Evolutionary conservation across 2,113 vertebrate genomes (phyloP).

Genomic region (Megaceryle torquata): DNA sequence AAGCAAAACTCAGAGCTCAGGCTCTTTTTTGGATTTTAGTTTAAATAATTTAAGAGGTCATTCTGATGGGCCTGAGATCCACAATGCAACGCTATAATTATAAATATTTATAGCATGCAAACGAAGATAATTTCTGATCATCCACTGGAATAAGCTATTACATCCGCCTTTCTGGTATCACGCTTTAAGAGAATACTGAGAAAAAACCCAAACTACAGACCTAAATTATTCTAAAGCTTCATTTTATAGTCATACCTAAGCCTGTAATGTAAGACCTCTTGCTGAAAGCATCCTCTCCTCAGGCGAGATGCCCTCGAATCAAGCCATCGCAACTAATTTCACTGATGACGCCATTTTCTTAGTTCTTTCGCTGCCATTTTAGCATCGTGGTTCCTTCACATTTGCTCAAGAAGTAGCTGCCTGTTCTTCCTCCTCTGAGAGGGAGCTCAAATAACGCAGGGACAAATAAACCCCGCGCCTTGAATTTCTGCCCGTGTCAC

Average conservation of each 20-base stretch:
- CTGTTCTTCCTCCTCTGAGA: not conserved
- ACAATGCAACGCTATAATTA: not conserved
- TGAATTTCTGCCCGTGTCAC: not conserved
- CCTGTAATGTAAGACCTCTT: not conserved
- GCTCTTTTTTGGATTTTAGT: not conserved
- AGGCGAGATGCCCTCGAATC: not conserved
- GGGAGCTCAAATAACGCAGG: not conserved
- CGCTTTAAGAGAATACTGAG: not conserved
- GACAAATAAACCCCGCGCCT: not conserved
- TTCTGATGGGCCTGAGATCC: not conserved
- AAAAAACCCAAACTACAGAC: not conserved
- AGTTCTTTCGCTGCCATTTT: constrained; percentile 73
- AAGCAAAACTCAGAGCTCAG: not conserved
- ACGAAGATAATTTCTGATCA: not conserved
- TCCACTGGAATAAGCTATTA: not conserved
- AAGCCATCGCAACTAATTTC: not conserved
- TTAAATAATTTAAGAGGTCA: not conserved
- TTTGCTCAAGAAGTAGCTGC: not conserved
- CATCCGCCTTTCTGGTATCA: not conserved
- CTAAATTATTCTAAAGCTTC: not conserved
- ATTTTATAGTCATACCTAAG: not conserved
- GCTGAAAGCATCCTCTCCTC: not conserved
- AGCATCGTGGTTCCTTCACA: not conserved
- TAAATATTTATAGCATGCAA: not conserved
- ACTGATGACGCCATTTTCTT: constrained; percentile 74